phyloP scores from a whole-genome alignment of 2,888 invertebrate species.

The Alsophila aescularia region DNA sequence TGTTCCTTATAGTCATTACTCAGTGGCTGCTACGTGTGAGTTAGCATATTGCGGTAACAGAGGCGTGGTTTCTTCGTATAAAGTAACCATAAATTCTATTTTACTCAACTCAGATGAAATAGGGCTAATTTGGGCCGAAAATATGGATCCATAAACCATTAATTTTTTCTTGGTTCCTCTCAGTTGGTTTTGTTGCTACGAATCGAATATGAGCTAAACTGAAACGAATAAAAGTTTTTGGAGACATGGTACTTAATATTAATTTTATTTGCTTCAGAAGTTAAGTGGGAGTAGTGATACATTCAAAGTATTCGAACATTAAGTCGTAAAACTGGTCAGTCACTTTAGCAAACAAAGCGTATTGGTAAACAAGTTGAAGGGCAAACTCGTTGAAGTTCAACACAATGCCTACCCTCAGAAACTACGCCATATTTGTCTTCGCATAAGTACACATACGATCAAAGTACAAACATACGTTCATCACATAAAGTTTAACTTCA shows the following conservation, averaged over 20 bases:
- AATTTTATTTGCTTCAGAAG: slow-evolving; percentile 4
- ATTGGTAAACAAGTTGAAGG: no score
- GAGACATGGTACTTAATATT: not conserved
- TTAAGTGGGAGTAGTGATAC: not conserved
- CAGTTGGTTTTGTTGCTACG: not conserved
- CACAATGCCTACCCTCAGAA: no score
- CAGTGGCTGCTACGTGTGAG: slow-evolving; percentile 53
- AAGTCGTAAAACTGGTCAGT: slow-evolving; percentile 5
- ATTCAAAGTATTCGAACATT: not conserved
- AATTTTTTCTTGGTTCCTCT: not conserved
- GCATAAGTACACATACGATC: no score
- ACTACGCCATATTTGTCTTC: no score
- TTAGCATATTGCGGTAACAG: slow-evolving; percentile 54
- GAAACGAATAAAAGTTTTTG: not conserved
- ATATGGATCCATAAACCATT: slow-evolving; percentile 26
- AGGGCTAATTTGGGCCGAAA: slow-evolving; percentile 34
- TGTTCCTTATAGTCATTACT: slow-evolving; percentile 64
- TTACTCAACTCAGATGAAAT: slow-evolving; percentile 38
- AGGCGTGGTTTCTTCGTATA: slow-evolving; percentile 37
- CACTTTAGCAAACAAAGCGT: slow-evolving; percentile 4
- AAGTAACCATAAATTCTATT: slow-evolving; percentile 40
- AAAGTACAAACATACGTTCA: no score
- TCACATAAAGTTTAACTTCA: no score
- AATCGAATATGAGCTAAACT: not conserved
- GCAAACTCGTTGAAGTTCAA: no score